Conservation (phyloP, 2,888 invertebrate species). For the Caenorhabditis sulstoni region DNA sequence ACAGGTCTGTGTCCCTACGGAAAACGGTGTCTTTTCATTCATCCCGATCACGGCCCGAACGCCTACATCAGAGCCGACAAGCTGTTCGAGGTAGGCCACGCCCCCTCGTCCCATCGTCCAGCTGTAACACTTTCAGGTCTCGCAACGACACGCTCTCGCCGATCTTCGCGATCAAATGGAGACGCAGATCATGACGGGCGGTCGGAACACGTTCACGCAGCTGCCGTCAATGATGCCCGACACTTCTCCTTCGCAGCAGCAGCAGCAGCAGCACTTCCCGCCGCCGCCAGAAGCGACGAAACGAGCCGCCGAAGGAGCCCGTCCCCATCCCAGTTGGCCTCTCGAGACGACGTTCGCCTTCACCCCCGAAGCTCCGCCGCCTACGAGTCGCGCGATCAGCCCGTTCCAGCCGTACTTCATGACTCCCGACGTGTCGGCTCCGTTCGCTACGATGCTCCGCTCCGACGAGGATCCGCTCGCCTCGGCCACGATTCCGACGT, state of each 20-base stretch:
- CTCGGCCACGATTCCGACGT: slow-evolving; percentile 36
- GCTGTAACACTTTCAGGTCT: slow-evolving; percentile 42
- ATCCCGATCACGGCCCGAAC: slow-evolving; percentile 72
- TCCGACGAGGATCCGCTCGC: slow-evolving; percentile 51
- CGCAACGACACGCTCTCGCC: slow-evolving; percentile 68
- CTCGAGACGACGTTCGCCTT: slow-evolving; percentile 62
- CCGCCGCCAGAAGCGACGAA: background rate
- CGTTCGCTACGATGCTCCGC: too few species aligned
- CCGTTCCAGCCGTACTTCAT: slow-evolving; percentile 44
- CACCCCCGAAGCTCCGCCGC: slow-evolving; percentile 21
- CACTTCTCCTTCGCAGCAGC: background rate
- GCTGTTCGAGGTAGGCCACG: slow-evolving; percentile 58
- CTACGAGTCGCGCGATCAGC: slow-evolving; percentile 24
- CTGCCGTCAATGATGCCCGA: slow-evolving; percentile 12
- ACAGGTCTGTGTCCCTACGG: slow-evolving; percentile 79
- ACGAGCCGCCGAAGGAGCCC: slow-evolving; percentile 18
- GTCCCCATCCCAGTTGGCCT: slow-evolving; percentile 72
- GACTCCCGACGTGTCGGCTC: background rate
- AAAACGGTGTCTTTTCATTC: slow-evolving; percentile 78
- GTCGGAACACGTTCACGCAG: slow-evolving; percentile 15
- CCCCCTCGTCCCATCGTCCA: background rate
- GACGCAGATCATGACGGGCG: slow-evolving; percentile 49
- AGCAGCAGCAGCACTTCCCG: too few species aligned
- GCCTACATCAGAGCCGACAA: slow-evolving; percentile 73
- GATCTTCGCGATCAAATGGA: slow-evolving; percentile 62